phyloP scores from a whole-genome alignment of 2,113 vertebrate species.

The Nicator chloris region DNA sequence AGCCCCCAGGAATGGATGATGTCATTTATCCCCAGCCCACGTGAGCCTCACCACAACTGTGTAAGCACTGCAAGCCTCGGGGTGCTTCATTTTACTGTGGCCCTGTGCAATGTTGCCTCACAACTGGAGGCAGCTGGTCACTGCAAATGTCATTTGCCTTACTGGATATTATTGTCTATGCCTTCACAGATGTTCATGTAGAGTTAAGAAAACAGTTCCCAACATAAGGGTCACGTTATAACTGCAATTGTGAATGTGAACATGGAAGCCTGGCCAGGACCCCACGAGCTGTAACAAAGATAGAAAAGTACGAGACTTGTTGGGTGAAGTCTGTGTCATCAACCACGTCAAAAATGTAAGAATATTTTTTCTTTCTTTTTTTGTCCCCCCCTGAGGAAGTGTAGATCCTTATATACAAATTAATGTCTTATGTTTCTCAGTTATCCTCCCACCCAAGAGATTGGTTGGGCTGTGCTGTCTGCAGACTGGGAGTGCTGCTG shows the following conservation, averaged over 20 bases:
- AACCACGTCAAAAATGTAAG: background rate
- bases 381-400: background rate
- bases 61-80: background rate
- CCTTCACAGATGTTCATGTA: background rate
- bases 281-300: background rate
- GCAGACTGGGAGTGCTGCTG: accelerated
- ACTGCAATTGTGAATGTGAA: background rate
- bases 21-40: background rate
- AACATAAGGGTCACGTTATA: background rate
- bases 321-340: background rate
- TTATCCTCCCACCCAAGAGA: background rate
- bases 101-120: background rate
- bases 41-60: background rate
- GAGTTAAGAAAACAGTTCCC: background rate
- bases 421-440: background rate
- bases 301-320: background rate
- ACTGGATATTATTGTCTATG: background rate
- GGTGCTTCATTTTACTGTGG: background rate
- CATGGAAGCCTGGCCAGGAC: background rate
- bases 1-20: background rate
- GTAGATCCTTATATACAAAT: background rate
- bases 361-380: background rate
- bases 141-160: background rate
- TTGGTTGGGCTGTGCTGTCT: background rate
- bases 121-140: background rate